Conservation (phyloP, 2,888 invertebrate genomes). For the Erpobdella octoculata region DNA sequence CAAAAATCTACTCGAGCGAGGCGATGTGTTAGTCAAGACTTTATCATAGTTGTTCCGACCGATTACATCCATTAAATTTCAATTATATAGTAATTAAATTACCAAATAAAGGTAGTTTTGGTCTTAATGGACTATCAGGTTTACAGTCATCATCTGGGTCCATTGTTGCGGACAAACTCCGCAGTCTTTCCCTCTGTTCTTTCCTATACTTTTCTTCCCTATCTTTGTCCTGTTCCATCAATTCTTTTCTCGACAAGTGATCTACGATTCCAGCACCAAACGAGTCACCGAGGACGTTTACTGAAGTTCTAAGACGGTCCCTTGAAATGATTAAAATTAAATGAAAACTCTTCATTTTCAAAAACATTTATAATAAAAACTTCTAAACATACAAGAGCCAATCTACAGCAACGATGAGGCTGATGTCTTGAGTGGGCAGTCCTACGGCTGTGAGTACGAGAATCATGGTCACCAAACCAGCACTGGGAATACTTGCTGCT, state of each 20-base stretch:
- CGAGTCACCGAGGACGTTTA: constrained; percentile 58
- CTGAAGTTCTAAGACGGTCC: constrained; percentile 57
- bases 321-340: no score
- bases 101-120: no score
- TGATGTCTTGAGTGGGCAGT: constrained; percentile 61
- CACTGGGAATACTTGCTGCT: constrained; percentile 62
- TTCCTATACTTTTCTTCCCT: constrained; percentile 49
- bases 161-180: constrained; percentile 24
- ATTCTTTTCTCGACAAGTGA: constrained; percentile 54
- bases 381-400: constrained; percentile 65
- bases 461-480: constrained; percentile 64
- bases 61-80: no score
- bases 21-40: no score
- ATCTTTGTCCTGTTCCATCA: constrained; percentile 48
- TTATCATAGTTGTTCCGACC: no score
- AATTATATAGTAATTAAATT: no score
- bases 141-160: no score
- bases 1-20: no score
- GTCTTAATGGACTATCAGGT: no score
- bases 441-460: constrained; percentile 62
- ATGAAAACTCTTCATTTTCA: no score
- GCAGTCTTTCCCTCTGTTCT: constrained; percentile 26
- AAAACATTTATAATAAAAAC: no score
- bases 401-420: constrained; percentile 62
- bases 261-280: constrained; percentile 58